These are phyloP conservation scores for Prochilodus magdalenae DNA, from an alignment of 2,113 vertebrate genomes.

Conservation along the genomic window DNA sequence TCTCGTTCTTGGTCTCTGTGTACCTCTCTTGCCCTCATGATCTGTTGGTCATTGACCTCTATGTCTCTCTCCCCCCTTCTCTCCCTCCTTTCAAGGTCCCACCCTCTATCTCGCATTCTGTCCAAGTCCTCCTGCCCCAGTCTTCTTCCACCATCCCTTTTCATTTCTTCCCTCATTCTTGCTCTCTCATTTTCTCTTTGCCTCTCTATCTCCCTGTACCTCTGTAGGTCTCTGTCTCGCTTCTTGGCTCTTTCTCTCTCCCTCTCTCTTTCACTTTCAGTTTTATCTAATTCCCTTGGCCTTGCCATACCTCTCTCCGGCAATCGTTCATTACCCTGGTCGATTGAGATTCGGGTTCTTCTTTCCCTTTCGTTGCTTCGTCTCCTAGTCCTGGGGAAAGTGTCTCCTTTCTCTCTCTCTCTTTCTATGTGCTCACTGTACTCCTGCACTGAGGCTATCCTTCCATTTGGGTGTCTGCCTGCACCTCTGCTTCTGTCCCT, in stretches of 20 bases:
- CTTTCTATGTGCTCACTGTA: slow-evolving; percentile 37
- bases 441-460: slow-evolving; percentile 41
- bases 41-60: slow-evolving; percentile 48
- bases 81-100: slow-evolving; percentile 53
- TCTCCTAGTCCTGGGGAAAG: slow-evolving; percentile 69
- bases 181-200: slow-evolving; percentile 43
- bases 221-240: slow-evolving; percentile 48
- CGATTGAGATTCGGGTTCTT: neutral
- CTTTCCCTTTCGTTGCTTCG: slow-evolving; percentile 43
- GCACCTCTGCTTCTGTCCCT: slow-evolving; percentile 46
- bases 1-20: slow-evolving; percentile 45
- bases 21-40: slow-evolving; percentile 52
- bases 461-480: slow-evolving; percentile 54
- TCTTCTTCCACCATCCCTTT: slow-evolving; percentile 47
- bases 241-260: slow-evolving; percentile 46
- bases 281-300: neutral
- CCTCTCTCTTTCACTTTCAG: slow-evolving; percentile 44
- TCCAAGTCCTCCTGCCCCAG: slow-evolving; percentile 49
- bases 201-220: slow-evolving; percentile 51
- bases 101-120: slow-evolving; percentile 50
- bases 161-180: slow-evolving; percentile 55
- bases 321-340: slow-evolving; percentile 31
- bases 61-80: slow-evolving; percentile 53
- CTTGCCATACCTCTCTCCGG: slow-evolving; percentile 27
- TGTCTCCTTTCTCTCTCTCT: slow-evolving; percentile 65